A percentile compares a stretch with the other conserved stretches of the same genome.
These are phyloP conservation scores for Lutjanus erythropterus DNA, from an alignment of 2,113 vertebrate species.

Conservation along the genomic window DNA sequence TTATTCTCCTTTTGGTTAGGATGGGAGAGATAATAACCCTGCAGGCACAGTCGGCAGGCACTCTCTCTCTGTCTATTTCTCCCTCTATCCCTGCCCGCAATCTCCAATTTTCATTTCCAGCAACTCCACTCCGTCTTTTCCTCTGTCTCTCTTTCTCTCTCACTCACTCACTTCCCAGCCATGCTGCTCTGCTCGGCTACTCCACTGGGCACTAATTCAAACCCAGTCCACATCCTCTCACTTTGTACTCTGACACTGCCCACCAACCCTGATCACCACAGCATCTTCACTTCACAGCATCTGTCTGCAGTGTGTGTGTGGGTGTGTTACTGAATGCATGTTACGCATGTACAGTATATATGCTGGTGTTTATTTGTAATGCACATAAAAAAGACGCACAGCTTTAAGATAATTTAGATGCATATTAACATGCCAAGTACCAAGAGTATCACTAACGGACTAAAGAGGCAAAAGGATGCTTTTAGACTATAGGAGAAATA, in stretches of 20 bases:
- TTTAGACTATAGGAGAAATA: neutral
- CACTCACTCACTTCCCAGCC: conserved; percentile 30
- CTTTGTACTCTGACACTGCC: conserved; percentile 58
- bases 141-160: conserved; percentile 4
- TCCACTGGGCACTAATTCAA: conserved; percentile 66
- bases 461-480: conserved; percentile 1
- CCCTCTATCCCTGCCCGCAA: conserved; percentile 47
- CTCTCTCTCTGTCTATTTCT: conserved; percentile 47
- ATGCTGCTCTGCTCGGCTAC: conserved; percentile 36
- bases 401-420: conserved; percentile 18
- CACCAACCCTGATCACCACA: conserved; percentile 57
- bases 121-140: conserved; percentile 41
- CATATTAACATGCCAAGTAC: conserved; percentile 12
- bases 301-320: conserved; percentile 7
- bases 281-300: conserved; percentile 43
- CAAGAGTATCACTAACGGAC: conserved; percentile 14
- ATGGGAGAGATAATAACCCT: conserved; percentile 75
- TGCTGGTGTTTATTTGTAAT: neutral
- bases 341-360: neutral
- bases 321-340: neutral
- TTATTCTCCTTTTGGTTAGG: conserved; percentile 73
- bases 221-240: conserved; percentile 64
- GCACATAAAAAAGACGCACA: neutral
- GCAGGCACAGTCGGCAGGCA: conserved; percentile 57
- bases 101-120: conserved; percentile 67